Percentiles rank a stretch among this genome's conserved stretches.
phyloP scores from a whole-genome alignment of 2,113 vertebrate species.

The Puma concolor region DNA sequence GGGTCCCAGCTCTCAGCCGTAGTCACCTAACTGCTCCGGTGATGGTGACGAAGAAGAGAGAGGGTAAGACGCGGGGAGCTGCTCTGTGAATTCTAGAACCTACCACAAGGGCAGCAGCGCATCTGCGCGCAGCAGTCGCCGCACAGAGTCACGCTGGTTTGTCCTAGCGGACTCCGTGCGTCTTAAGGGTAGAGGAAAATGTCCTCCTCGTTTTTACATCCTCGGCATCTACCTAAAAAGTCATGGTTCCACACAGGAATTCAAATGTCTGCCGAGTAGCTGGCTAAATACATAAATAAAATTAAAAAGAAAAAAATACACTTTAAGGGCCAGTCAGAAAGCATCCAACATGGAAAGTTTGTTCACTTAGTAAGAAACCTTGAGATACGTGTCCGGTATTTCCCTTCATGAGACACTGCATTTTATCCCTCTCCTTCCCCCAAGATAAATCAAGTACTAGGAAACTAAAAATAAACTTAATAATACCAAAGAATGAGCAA shows the following conservation, averaged over 20 bases:
- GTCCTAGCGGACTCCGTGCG: not conserved
- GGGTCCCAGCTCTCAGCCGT: not conserved
- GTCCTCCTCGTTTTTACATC: not conserved
- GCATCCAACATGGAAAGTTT: not conserved
- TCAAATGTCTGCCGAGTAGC: not conserved
- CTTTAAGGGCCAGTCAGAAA: not conserved
- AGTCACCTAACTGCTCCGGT: not conserved
- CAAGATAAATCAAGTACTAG: constrained; percentile 18
- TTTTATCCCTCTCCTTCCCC: not conserved
- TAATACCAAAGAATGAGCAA: constrained; percentile 30
- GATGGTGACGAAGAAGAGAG: not conserved
- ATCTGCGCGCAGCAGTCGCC: no score
- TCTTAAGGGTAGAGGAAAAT: no score
- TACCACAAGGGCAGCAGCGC: no score
- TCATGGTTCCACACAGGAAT: not conserved
- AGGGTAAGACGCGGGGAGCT: not conserved
- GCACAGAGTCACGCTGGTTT: no score
- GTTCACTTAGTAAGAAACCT: not conserved
- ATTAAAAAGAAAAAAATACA: not conserved
- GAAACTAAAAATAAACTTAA: constrained; percentile 59
- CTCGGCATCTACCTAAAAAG: not conserved
- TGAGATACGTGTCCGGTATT: no score
- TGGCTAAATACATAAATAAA: no score
- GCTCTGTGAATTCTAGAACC: not conserved
- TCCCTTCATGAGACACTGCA: not conserved